Conservation (phyloP, 2,797 vertebrate species). For the Falco columbarius region DNA sequence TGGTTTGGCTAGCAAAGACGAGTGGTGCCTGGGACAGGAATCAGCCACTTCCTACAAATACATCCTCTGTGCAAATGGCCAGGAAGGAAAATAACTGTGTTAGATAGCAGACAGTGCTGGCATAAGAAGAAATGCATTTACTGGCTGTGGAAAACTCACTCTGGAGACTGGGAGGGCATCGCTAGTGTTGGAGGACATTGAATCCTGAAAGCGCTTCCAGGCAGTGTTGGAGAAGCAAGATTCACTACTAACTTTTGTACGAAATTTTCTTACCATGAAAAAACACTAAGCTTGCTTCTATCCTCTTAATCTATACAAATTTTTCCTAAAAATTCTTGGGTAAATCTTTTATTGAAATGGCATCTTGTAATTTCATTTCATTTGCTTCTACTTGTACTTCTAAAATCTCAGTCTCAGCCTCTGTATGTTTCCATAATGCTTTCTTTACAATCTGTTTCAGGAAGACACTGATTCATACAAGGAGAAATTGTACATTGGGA, state of each 20-base stretch:
- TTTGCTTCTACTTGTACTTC: background rate
- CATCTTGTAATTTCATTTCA: rapidly evolving
- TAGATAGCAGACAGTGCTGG: background rate
- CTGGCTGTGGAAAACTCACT: background rate
- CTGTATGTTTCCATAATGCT: background rate
- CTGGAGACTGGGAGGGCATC: background rate
- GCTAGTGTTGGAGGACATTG: background rate
- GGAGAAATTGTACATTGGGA: background rate
- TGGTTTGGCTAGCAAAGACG: background rate
- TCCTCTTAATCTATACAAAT: background rate
- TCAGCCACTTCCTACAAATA: background rate
- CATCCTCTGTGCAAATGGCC: rapidly evolving
- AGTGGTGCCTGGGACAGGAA: background rate
- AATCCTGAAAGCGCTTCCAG: background rate
- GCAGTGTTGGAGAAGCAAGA: background rate
- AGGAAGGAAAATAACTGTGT: background rate
- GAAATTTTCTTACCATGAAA: background rate
- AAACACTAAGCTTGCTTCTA: background rate
- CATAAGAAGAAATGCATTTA: background rate
- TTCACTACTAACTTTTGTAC: background rate
- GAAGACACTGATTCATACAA: background rate
- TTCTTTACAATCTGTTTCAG: background rate
- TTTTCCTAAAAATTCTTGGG: background rate
- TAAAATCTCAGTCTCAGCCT: background rate
- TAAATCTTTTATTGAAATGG: background rate